Conservation (phyloP, 2,797 vertebrate species). For the Acomys russatus region DNA sequence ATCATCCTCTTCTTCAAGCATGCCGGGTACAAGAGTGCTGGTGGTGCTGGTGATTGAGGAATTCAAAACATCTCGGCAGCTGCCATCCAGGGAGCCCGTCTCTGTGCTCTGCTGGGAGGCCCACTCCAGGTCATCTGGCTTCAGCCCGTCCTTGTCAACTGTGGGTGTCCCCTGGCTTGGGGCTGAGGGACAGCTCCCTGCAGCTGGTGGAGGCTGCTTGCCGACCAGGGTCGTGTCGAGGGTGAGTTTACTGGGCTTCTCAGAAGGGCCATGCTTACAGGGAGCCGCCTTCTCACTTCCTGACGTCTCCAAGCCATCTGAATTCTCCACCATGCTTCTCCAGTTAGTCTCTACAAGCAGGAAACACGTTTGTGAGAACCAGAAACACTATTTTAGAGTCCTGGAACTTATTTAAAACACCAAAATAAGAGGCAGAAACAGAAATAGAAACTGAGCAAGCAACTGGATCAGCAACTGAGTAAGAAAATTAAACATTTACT, state of each 20-base stretch:
- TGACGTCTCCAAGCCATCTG: conserved; percentile 93
- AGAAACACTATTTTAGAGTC: conserved; percentile 41
- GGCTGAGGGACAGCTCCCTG: conserved; percentile 80
- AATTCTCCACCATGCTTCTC: conserved; percentile 98
- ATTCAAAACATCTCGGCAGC: conserved; percentile 95
- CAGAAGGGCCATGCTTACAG: conserved; percentile 86
- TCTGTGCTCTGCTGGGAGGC: conserved; percentile 99
- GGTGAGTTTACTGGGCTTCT: conserved; percentile 83
- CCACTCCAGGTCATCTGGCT: conserved; percentile 96
- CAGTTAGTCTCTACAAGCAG: conserved; percentile 95
- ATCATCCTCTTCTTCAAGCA: conserved; percentile 97
- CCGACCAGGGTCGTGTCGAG: conserved; percentile 70
- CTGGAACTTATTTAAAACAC: not conserved
- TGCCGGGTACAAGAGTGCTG: conserved; percentile 98
- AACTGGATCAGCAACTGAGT: conserved; percentile 21
- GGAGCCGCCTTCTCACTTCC: conserved; percentile 91
- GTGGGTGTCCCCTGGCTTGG: conserved; percentile 86
- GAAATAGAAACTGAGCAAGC: not conserved
- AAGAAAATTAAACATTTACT: conserved; percentile 53
- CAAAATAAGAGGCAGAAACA: conserved; percentile 24
- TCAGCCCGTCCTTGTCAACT: conserved; percentile 93
- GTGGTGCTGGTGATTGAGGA: conserved; percentile 99
- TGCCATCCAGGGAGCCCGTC: conserved; percentile 98
- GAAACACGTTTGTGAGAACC: conserved; percentile 63
- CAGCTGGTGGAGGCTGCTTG: conserved; percentile 80